A percentile compares a stretch with the other conserved stretches of the same genome.
Conservation (phyloP, 2,888 invertebrate genomes). For the Tetragonisca angustula region DNA sequence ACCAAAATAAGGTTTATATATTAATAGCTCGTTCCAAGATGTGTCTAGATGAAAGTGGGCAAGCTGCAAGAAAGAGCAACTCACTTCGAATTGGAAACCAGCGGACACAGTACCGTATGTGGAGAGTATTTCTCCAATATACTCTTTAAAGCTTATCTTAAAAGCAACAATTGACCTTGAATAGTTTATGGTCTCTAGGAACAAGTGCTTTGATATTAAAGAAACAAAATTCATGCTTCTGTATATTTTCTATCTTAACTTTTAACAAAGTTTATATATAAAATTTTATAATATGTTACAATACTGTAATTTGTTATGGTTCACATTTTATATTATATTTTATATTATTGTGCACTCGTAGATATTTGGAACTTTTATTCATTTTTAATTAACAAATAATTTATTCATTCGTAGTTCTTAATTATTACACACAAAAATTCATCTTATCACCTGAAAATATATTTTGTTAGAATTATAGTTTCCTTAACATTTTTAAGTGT, state of each 20-base stretch:
- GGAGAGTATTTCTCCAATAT: constrained; percentile 13
- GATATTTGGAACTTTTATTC: not conserved
- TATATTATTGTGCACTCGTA: not conserved
- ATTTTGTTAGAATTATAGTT: no score
- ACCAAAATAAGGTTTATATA: constrained; percentile 75
- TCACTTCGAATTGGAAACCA: constrained; percentile 18
- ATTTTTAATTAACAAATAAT: no score
- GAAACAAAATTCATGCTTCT: constrained; percentile 9
- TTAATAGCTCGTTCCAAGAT: constrained; percentile 73
- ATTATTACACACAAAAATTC: no score
- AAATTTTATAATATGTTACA: not conserved
- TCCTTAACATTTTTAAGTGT: no score
- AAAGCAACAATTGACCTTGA: constrained; percentile 55
- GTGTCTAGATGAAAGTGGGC: constrained; percentile 64
- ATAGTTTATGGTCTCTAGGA: constrained; percentile 50
- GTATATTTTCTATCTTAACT: not conserved
- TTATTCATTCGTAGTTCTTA: no score
- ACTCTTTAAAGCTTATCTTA: constrained; percentile 20
- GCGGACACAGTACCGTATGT: not conserved
- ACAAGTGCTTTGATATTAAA: constrained; percentile 7
- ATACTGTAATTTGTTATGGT: not conserved
- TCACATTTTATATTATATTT: not conserved
- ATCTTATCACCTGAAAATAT: no score
- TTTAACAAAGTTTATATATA: not conserved
- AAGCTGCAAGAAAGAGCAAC: constrained; percentile 33